Evolutionary conservation across 2,888 invertebrate genomes (phyloP), one percentile per base, ranked within the genome.

Genomic region (Calliphora vomitoria): DNA sequence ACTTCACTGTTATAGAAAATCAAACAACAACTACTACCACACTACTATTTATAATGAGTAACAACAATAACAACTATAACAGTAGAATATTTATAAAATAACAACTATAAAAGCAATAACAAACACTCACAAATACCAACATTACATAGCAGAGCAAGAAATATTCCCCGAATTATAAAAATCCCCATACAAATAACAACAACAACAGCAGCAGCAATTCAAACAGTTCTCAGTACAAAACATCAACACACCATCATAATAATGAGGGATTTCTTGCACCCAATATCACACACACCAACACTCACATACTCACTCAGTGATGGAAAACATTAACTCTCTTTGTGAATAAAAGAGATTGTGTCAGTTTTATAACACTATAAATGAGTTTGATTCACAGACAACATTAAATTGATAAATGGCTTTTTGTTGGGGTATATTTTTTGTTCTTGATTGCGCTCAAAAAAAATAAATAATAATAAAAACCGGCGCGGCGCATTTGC

Each of bases 381-480:
- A 86, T 83, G 86, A 83, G 80, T 85, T 82, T 79, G 71, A 87
- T 85, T 75, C 55, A 76, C 55, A 76, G 38, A 38, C 62, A 74
- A 75, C 85, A 86, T 84, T 86, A 85, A 85, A 44, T 41, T 88
- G 84, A 86, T 86, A 85, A 81, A 86, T 84, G 64, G 60, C 82
- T 85, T 81, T 88, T 64, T 18, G 47, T 69, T 71, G 38, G 62
- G 53, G 25, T 62, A 80, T 50, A 38, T 80, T 53, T n/a, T 25
- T 15, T 13, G 8, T 15, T 75, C 35, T 58, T 58, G 55, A 47
- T 38, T 15, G 38, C n/a, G 5, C 11, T 58, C 20, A n/a, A 53
- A 13, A 4, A 11, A 76, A 41, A 47, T 6, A n/a, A 1, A 25
- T 25, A 25, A 25, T 25, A 25, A 25, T 25, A 11, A 44, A 68